Evolutionary conservation across 2,888 invertebrate species (phyloP).

Genomic region (Entomobrya multifasciata): DNA sequence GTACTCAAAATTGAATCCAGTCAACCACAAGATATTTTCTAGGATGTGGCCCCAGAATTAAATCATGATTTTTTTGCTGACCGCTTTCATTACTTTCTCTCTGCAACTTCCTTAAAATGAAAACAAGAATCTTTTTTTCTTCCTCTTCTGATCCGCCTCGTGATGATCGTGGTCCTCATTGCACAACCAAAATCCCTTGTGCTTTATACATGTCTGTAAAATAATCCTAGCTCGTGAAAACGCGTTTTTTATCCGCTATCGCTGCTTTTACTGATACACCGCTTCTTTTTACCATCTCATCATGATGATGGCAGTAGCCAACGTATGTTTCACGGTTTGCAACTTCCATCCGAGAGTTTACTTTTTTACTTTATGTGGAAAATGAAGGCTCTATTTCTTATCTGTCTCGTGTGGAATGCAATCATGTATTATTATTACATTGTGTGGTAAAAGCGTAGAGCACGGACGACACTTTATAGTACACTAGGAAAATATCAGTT

Average conservation of each 20-base stretch:
- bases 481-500: too few relatives aligned
- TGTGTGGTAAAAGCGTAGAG: too few relatives aligned
- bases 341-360: slow-evolving; percentile 27
- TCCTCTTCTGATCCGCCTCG: not conserved
- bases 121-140: slow-evolving; percentile 15
- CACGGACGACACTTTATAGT: too few relatives aligned
- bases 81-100: slow-evolving; percentile 26
- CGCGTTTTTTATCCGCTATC: not conserved
- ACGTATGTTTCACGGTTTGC: slow-evolving; percentile 43
- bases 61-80: slow-evolving; percentile 47
- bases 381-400: slow-evolving; percentile 38
- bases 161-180: not conserved
- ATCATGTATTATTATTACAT: slow-evolving; percentile 44
- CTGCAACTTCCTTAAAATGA: slow-evolving; percentile 6
- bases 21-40: not conserved
- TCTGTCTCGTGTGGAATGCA: slow-evolving; percentile 48
- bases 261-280: not conserved
- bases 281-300: slow-evolving; percentile 7
- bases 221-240: slow-evolving; percentile 32
- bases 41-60: slow-evolving; percentile 22
- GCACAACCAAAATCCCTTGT: slow-evolving; percentile 33
- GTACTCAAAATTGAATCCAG: slow-evolving; percentile 17
- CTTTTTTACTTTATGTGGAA: slow-evolving; percentile 37
- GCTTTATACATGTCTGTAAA: slow-evolving; percentile 32
- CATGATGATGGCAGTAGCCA: not conserved